These are phyloP conservation scores for Mergus octosetaceus DNA, from an alignment of 2,797 vertebrate genomes.

Conservation along the genomic window DNA sequence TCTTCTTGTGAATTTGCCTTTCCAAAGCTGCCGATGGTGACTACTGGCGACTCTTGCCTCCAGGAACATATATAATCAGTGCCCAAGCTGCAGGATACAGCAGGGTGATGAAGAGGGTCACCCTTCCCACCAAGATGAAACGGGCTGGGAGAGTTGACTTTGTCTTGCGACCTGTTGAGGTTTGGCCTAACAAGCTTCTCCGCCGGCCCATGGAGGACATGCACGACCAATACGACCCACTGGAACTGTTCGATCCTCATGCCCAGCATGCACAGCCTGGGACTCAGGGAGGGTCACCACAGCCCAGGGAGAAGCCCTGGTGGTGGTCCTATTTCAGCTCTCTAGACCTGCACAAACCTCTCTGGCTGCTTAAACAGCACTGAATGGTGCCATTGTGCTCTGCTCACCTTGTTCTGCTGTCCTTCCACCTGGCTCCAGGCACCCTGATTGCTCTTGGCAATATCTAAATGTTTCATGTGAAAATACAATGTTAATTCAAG, in stretches of 20 bases:
- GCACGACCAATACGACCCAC: slow-evolving; percentile 80
- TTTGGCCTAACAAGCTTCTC: slow-evolving; percentile 77
- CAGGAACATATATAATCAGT: slow-evolving; percentile 87
- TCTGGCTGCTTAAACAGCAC: slow-evolving; percentile 90
- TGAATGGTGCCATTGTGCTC: background rate
- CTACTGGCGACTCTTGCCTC: slow-evolving; percentile 92
- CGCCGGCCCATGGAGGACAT: slow-evolving; percentile 55
- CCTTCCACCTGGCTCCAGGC: background rate
- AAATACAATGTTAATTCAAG: slow-evolving; percentile 16
- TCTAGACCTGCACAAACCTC: slow-evolving; percentile 84
- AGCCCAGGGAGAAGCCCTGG: slow-evolving; percentile 89
- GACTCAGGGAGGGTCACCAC: background rate
- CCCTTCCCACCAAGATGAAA: slow-evolving; percentile 84
- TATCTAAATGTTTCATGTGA: slow-evolving; percentile 51
- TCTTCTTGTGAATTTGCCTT: background rate
- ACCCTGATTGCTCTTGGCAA: background rate
- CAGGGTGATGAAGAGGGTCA: slow-evolving; percentile 87
- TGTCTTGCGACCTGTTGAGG: slow-evolving; percentile 79
- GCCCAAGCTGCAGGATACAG: slow-evolving; percentile 89
- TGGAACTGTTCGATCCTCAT: slow-evolving; percentile 83
- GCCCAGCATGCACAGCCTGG: slow-evolving; percentile 3
- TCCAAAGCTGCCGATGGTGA: slow-evolving; percentile 89
- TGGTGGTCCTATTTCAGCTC: slow-evolving; percentile 97
- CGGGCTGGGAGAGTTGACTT: slow-evolving; percentile 91
- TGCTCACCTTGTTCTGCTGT: background rate